Evolutionary conservation across 2,888 invertebrate genomes (phyloP).

Genomic region (Agrilus mali): DNA sequence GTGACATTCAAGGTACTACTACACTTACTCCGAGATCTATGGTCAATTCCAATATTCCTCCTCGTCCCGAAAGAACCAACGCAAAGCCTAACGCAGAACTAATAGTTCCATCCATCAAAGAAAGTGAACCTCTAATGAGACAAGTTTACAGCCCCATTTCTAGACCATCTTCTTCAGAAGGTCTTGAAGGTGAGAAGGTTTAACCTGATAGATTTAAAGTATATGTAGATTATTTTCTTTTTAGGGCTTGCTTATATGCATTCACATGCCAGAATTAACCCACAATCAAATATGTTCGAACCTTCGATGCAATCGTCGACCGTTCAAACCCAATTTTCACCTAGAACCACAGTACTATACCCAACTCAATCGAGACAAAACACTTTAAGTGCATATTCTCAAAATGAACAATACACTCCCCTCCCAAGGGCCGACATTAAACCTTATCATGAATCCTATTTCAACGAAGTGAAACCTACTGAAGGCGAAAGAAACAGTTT

Average conservation of each 20-base stretch:
- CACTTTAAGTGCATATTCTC: constrained; percentile 18
- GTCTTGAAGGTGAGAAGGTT: constrained; percentile 20
- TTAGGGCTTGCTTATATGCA: constrained; percentile 27
- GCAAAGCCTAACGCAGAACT: constrained; percentile 32
- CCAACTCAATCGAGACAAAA: constrained; percentile 19
- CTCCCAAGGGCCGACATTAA: constrained; percentile 59
- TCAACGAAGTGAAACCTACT: constrained; percentile 47
- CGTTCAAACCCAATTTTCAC: constrained; percentile 25
- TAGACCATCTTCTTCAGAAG: constrained; percentile 40
- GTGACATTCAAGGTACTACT: constrained; percentile 46
- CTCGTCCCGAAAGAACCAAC: constrained; percentile 45
- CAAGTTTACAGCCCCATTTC: constrained; percentile 43
- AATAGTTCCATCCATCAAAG: constrained; percentile 18
- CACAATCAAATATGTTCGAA: constrained; percentile 17
- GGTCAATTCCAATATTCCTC: constrained; percentile 43
- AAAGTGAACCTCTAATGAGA: constrained; percentile 24
- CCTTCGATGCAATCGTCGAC: constrained; percentile 24
- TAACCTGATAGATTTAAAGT: neutral
- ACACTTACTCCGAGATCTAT: constrained; percentile 35
- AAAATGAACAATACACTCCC: constrained; percentile 38
- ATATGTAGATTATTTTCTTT: neutral
- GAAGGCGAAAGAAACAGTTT: constrained; percentile 28
- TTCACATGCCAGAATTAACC: constrained; percentile 24
- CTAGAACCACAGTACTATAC: constrained; percentile 30
- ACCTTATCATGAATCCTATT: constrained; percentile 59